Base-by-base conservation (phyloP, 2,113 vertebrate genomes). In the Sander lucioperca region DNA sequence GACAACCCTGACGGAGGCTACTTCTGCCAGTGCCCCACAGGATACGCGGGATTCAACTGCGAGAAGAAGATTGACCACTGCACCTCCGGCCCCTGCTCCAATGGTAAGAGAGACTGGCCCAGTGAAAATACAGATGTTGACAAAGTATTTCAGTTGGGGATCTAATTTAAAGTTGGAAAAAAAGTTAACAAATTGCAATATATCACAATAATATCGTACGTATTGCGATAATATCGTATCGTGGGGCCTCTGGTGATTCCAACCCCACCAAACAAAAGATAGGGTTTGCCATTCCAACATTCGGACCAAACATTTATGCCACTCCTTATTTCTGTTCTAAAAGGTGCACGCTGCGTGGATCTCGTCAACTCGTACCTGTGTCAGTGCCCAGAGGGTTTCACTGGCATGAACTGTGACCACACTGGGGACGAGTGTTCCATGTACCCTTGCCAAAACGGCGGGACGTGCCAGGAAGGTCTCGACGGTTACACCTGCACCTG, bases 41-140 rank as follows among this genome's bases (percentile, higher is more conserved):
- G 97, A 11, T 98, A 98, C 62, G 97, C 97, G 0, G 98, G 98
- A 25, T 99, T 99, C 93, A 99, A 96, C 95, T 99, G 98, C 56
- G 98, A 99, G 91, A 99, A 99, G 96, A 99, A 99, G 93, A 96
- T 97, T 0, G 98, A 98, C 85, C 94, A 96, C 93, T 99, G 98
- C 94, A 96, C 96, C 62, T 98, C 97, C 66, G 93, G 94, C 43
- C 97, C 98, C 30, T 99, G 98, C 85, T 95, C 97, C 75, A 99
- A 99, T 12, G 98, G 98, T 99, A 94, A 94, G 95, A 56, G 39
- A 0, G 11, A 14, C 33, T 6, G 18, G 6, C 4, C 47, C 4
- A 8, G 16, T 3, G 13, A n/a, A n/a, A n/a, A 1, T 36, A 6
- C 33, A 36, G 33, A 36, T 36, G 33, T 36, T 36, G 33, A 36